A percentile compares a stretch with the other conserved stretches of the same genome.
These are phyloP conservation scores for Pagrus major DNA, from an alignment of 2,113 vertebrate genomes.

Conservation along the genomic window DNA sequence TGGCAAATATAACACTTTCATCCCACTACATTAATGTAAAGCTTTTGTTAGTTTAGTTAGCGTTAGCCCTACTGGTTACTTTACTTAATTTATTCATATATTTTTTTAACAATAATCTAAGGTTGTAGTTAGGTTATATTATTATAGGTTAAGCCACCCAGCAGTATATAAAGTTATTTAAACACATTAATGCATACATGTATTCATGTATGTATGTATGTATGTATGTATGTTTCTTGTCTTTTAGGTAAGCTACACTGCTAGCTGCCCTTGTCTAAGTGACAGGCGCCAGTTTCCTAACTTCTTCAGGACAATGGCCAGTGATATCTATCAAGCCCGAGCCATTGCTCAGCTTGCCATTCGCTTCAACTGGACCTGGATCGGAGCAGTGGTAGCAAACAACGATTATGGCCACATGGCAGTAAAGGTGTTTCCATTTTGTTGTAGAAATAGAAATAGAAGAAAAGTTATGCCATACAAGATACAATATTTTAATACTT, in stretches of 20 bases:
- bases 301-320: conserved; percentile 86
- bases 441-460: too few relatives aligned
- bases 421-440: conserved; percentile 66
- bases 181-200: too few relatives aligned
- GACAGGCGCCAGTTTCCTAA: conserved; percentile 79
- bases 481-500: neutral
- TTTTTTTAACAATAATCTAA: too few relatives aligned
- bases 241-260: conserved; percentile 82
- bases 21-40: too few relatives aligned
- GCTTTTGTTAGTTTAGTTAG: too few relatives aligned
- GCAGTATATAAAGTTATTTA: too few relatives aligned
- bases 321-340: conserved; percentile 82
- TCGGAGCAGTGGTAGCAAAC: conserved; percentile 82
- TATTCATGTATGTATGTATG: neutral
- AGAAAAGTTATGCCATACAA: neutral
- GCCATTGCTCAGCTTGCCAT: conserved; percentile 80
- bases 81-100: too few relatives aligned
- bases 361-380: conserved; percentile 84
- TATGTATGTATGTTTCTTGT: neutral
- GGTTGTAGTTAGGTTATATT: too few relatives aligned
- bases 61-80: too few relatives aligned
- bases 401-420: conserved; percentile 80
- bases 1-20: too few relatives aligned
- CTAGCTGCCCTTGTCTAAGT: conserved; percentile 83
- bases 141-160: too few relatives aligned